Percentiles rank a stretch among this genome's conserved stretches.
These are phyloP conservation scores for Orthosia cruda DNA, from an alignment of 2,888 invertebrate genomes.

Conservation along the genomic window DNA sequence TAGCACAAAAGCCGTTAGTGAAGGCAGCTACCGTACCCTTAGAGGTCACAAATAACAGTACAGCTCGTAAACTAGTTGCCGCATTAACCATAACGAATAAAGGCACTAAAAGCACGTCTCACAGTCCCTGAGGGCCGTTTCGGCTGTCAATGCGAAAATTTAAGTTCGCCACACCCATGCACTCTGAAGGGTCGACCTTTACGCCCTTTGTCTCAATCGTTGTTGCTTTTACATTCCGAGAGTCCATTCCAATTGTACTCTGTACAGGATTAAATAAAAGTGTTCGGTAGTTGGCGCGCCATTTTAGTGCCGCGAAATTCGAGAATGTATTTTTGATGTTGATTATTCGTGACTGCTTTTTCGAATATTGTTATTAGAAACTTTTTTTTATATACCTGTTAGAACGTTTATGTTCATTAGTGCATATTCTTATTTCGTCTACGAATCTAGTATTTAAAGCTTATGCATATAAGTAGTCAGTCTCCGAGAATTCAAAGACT, in stretches of 20 bases:
- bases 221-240: slow-evolving; percentile 77
- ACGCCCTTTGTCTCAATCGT: slow-evolving; percentile 90
- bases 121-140: slow-evolving; percentile 90
- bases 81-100: slow-evolving; percentile 92
- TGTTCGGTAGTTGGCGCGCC: slow-evolving; percentile 55
- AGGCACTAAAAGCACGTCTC: slow-evolving; percentile 90
- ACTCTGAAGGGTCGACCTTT: slow-evolving; percentile 90
- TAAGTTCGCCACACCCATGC: slow-evolving; percentile 91
- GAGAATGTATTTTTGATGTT: background rate
- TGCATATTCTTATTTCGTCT: slow-evolving; percentile 36
- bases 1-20: slow-evolving; percentile 68
- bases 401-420: slow-evolving; percentile 40
- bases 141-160: slow-evolving; percentile 92
- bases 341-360: background rate
- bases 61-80: slow-evolving; percentile 89
- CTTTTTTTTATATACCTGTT: slow-evolving; percentile 3
- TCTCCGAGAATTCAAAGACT: slow-evolving; percentile 2
- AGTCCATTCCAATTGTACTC: slow-evolving; percentile 57
- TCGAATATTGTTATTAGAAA: background rate
- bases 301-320: slow-evolving; percentile 45
- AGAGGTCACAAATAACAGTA: slow-evolving; percentile 89
- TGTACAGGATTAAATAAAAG: slow-evolving; percentile 64
- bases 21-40: slow-evolving; percentile 72
- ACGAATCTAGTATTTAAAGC: slow-evolving; percentile 26
- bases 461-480: background rate